Base-by-base conservation (phyloP, 2,888 invertebrate species). In the Timema cristinae region DNA sequence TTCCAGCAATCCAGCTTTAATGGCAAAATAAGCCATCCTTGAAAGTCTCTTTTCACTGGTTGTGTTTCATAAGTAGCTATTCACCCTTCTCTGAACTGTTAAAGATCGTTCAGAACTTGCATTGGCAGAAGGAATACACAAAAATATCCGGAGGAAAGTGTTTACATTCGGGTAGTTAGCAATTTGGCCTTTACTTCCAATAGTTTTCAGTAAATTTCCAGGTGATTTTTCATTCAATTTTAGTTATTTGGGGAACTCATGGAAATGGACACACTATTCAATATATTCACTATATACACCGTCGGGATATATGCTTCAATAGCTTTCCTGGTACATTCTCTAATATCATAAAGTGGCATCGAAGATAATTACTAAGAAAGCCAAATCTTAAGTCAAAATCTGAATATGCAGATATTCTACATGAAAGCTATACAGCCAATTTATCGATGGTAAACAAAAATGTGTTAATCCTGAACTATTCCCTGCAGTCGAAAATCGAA, bases 251-350 rank as follows among this genome's bases (percentile, higher is more conserved):
- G 16, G 56, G 56, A 9, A 56, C 10, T 56, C 56, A 13, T 7
- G 6, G 56, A 56, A 56, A 56, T 9, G 56, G 11, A 56, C 56
- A 56, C 56, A 56, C 11, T 7, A 13, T 56, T 56, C 56, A 56
- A 56, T 56, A 15, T 15, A 56, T 56, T 56, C 56, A 6, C 56
- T 56, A 10, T 56, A 13, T 16, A 56, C 6, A 56, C 16, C 56
- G 16, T 56, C 16, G 56, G 10, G 56, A 56, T 56, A 56, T 56
- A n/a, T n/a, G n/a, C n/a, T n/a, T n/a, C n/a, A 56, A 56, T 7
- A 56, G 56, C 56, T 56, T 56, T 13, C 56, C 56, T 8, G 15
- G 59, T n/a, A 59, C 59, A 59, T 59, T 59, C 59, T 59, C 59
- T 59, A 5, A n/a, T 59, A 59, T 13, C n/a, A 13, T 59, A n/a